Evolutionary conservation across 2,113 vertebrate species (phyloP), one percentile per base, ranked within the genome.

Genomic region (Riparia riparia): DNA sequence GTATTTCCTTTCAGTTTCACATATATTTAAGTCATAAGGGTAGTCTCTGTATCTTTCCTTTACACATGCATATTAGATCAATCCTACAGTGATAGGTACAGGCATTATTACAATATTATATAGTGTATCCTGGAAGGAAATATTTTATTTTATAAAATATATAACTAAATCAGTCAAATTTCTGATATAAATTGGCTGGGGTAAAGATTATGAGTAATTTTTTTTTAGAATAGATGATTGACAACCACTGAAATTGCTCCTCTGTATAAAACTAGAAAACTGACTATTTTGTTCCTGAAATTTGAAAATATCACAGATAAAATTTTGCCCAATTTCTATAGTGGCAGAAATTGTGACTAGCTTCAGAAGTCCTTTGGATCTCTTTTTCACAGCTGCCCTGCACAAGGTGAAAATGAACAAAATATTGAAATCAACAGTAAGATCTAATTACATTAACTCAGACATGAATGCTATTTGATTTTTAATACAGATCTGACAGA

Each of bases 51-150:
- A 34, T 70, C 45, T 49, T 44, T 74, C 17, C 72, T 78, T 65
- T 14, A 37, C 5, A 10, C 5, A n/a, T 31, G 24, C 5, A 39
- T 9, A 19, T 1, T 18, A 6, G 9, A 82, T 4, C 4, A 58
- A 68, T 51, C 10, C 16, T 32, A 57, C 20, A 34, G 4, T 49
- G 10, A 63, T 18, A n/a, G 32, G 82, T 32, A 12, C 18, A 72
- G 58, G 11, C 17, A 37, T 24, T 83, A 65, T 70, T 81, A 83
- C 31, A 51, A 31, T 56, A 65, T 63, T 42, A 58, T 50, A 39
- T 12, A 60, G 7, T 44, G 22, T 17, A 82, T 56, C 3, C 13
- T 53, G 17, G 17, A 82, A 81, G 13, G n/a, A 74, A 74, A 61
- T 3, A 60, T 12, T 11, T 2, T 39, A 10, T 86, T 89, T 74